Conservation (phyloP, 2,797 vertebrate genomes). For the Melanotaenia boesemani region DNA sequence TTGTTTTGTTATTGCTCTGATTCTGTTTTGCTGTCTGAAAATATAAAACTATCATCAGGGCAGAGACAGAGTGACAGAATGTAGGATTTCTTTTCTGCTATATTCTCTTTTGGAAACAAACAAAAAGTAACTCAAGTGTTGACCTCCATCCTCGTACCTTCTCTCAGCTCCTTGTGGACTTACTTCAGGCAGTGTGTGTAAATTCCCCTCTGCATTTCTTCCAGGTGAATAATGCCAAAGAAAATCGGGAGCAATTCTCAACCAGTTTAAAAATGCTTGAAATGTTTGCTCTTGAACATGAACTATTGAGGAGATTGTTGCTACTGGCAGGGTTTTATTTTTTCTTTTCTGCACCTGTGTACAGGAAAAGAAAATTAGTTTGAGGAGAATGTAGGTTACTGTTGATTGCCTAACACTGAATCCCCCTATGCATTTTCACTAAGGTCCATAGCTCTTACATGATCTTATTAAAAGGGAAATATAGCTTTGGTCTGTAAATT, state of each 20-base stretch:
- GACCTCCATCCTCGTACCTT: conserved; percentile 67
- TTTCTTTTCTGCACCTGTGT: conserved; percentile 66
- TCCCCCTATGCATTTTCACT: conserved; percentile 56
- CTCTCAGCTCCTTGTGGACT: conserved; percentile 57
- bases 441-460: conserved; percentile 49
- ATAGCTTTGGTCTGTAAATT: conserved; percentile 66
- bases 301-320: conserved; percentile 68
- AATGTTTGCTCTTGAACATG: conserved; percentile 80
- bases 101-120: conserved; percentile 25
- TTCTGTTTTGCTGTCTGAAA: conserved; percentile 28
- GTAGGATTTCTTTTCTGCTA: conserved; percentile 35
- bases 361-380: conserved; percentile 65
- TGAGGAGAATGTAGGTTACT: conserved; percentile 46
- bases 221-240: conserved; percentile 75
- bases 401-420: conserved; percentile 61
- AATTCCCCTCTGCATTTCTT: conserved; percentile 77
- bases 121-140: conserved; percentile 41
- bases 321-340: conserved; percentile 66
- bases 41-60: conserved; percentile 27
- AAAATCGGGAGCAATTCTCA: conserved; percentile 77
- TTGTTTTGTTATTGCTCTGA: background rate
- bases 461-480: conserved; percentile 70
- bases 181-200: conserved; percentile 70
- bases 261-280: conserved; percentile 80
- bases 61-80: conserved; percentile 28